phyloP scores from a whole-genome alignment of 2,113 vertebrate species.

The Chloropsis hardwickii region DNA sequence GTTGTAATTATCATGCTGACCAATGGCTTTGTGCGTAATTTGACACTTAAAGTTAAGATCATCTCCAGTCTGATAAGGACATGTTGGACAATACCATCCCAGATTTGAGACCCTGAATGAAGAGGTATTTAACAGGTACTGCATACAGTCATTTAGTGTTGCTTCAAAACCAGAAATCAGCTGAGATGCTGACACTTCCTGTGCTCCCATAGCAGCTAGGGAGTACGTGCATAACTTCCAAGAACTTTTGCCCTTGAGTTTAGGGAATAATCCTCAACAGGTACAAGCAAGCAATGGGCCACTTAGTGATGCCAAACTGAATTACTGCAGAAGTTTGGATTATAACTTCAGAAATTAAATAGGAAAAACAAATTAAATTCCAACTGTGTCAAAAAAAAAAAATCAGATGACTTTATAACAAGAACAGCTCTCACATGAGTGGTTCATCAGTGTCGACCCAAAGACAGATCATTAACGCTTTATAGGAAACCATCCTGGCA shows the following conservation, averaged over 20 bases:
- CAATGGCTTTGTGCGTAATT: not conserved
- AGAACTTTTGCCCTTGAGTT: not conserved
- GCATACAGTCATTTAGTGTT: not conserved
- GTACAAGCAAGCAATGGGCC: not conserved
- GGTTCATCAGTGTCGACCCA: not conserved
- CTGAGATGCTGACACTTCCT: not conserved
- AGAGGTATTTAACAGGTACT: not conserved
- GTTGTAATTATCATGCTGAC: not conserved
- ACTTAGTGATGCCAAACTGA: not conserved
- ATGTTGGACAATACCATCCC: not conserved
- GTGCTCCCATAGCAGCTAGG: not conserved
- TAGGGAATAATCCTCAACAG: not conserved
- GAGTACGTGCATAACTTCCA: accelerated
- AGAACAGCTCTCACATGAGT: not conserved
- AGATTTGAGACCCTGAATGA: not conserved
- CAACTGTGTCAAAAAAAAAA: not conserved
- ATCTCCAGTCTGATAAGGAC: not conserved
- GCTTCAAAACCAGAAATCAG: not conserved
- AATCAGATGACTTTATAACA: not conserved
- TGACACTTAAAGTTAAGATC: not conserved
- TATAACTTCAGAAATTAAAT: not conserved
- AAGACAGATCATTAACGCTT: not conserved
- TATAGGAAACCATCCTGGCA: not conserved
- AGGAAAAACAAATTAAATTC: conserved; percentile 5
- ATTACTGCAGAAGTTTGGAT: not conserved